phyloP scores from a whole-genome alignment of 2,888 invertebrate species.

The Tanypteryx hageni region DNA sequence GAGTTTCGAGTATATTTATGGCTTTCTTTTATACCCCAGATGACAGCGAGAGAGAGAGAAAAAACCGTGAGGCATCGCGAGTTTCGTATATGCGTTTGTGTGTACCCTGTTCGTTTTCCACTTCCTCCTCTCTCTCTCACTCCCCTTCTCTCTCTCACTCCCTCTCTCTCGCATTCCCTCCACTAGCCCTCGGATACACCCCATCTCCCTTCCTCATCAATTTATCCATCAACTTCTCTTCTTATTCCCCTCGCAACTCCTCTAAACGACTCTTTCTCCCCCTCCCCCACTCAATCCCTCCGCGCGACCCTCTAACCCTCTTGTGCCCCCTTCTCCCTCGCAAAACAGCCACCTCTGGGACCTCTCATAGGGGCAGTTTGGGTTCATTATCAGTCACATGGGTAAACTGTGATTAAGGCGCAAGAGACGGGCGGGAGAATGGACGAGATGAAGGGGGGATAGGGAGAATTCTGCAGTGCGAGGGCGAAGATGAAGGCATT shows the following conservation, averaged over 20 bases:
- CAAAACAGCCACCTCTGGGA: conserved; percentile 26
- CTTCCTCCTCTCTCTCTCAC: neutral
- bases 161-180: neutral
- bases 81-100: conserved; percentile 30
- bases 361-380: conserved; percentile 39
- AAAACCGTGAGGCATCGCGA: conserved; percentile 45
- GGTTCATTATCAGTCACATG: conserved; percentile 62
- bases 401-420: conserved; percentile 61
- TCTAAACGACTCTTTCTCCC: conserved; percentile 35
- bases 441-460: neutral
- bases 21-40: conserved; percentile 57
- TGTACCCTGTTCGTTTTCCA: conserved; percentile 37
- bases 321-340: neutral
- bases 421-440: neutral
- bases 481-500: conserved; percentile 56
- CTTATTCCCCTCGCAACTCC: neutral
- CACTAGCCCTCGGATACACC: neutral
- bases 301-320: neutral
- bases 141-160: neutral
- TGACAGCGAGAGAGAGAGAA: conserved; percentile 37
- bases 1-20: conserved; percentile 50
- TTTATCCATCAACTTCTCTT: conserved; percentile 51
- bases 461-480: neutral
- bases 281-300: neutral
- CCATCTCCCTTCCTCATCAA: neutral